Conservation (phyloP, 2,888 invertebrate species). For the Lepidonotus clava region DNA sequence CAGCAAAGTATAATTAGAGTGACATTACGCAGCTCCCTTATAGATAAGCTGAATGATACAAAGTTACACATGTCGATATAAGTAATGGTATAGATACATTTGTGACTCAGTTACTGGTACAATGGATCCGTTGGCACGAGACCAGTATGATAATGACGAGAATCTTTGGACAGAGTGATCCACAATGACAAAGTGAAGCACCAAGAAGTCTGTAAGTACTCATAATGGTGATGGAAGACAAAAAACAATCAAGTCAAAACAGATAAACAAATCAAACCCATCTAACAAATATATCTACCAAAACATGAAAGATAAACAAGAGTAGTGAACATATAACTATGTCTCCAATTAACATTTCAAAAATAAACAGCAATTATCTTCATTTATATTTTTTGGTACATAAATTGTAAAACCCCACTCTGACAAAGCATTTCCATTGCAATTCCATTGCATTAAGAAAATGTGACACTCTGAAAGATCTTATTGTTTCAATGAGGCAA, state of each 20-base stretch:
- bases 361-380: not conserved
- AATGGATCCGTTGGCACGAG: too few relatives aligned
- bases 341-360: not conserved
- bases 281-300: not conserved
- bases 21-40: too few relatives aligned
- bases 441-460: too few relatives aligned
- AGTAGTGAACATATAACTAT: not conserved
- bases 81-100: too few relatives aligned
- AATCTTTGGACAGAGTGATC: not conserved
- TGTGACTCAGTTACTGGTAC: too few relatives aligned
- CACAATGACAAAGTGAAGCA: slow-evolving; percentile 6
- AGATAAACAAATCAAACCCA: not conserved
- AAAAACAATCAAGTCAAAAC: not conserved
- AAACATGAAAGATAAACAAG: not conserved
- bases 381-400: not conserved
- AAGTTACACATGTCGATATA: too few relatives aligned
- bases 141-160: not conserved
- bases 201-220: not conserved
- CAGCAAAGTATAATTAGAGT: too few relatives aligned
- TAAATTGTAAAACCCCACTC: too few relatives aligned
- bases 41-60: too few relatives aligned
- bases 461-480: too few relatives aligned
- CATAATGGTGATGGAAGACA: not conserved
- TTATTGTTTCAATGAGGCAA: too few relatives aligned
- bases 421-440: too few relatives aligned